Conservation (phyloP, 92 coral and sea anemone species). For the Palythoa grandis region DNA sequence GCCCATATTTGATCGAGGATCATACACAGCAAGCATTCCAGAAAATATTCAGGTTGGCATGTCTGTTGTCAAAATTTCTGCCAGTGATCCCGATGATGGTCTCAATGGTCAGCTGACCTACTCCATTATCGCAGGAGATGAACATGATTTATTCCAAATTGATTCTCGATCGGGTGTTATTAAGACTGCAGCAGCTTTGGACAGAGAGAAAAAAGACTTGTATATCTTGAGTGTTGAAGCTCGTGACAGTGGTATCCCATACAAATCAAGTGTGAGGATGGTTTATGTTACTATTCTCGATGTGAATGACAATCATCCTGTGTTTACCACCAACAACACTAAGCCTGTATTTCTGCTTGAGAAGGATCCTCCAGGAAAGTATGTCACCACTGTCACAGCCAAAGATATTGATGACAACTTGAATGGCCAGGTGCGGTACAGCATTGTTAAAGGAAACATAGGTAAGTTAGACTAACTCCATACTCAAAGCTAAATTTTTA, state of each 20-base stretch:
- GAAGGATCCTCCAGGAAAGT: conserved; percentile 72
- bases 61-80: conserved; percentile 66
- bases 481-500: too few species aligned
- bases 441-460: conserved; percentile 73
- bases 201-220: conserved; percentile 73
- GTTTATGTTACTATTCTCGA: conserved; percentile 72
- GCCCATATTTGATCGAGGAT: conserved; percentile 68
- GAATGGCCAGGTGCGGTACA: conserved; percentile 80
- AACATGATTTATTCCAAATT: conserved; percentile 64
- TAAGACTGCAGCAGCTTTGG: conserved; percentile 62
- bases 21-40: conserved; percentile 57
- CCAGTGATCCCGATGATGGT: conserved; percentile 84
- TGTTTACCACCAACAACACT: conserved; percentile 72
- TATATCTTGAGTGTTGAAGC: conserved; percentile 71
- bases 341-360: conserved; percentile 81
- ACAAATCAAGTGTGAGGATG: conserved; percentile 57
- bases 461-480: background rate
- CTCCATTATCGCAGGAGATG: conserved; percentile 72
- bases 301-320: conserved; percentile 90
- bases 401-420: conserved; percentile 74
- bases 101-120: conserved; percentile 77
- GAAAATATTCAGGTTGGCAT: conserved; percentile 71
- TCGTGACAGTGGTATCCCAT: conserved; percentile 70
- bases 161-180: conserved; percentile 66
- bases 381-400: conserved; percentile 87